Evolutionary conservation across 2,888 invertebrate genomes (phyloP).

Genomic region (Opisthograptis luteolata): DNA sequence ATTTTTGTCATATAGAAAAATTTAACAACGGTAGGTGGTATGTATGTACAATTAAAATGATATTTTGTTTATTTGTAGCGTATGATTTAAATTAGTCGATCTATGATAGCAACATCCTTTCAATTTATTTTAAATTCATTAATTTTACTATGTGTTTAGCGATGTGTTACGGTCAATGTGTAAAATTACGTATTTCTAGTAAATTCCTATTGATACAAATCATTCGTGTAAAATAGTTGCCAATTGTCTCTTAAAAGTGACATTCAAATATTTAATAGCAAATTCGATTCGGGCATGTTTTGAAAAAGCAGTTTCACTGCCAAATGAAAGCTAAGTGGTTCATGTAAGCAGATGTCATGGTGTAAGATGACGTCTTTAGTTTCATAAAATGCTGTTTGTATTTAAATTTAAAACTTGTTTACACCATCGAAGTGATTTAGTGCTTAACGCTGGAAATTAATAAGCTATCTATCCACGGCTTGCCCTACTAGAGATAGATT

Average conservation of each 20-base stretch:
- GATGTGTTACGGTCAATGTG: constrained; percentile 29
- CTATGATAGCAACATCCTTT: neutral
- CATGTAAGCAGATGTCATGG: no score
- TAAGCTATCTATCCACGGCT: no score
- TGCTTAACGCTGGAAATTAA: no score
- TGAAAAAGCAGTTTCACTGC: constrained; percentile 26
- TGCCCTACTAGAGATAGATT: no score
- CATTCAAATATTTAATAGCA: neutral
- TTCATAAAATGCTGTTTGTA: neutral
- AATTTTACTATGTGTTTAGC: constrained; percentile 7
- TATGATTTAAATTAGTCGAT: constrained; percentile 8
- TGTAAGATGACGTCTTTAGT: no score
- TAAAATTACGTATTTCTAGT: constrained; percentile 1
- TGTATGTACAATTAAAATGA: neutral
- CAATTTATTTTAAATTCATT: constrained; percentile 5
- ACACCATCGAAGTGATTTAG: no score
- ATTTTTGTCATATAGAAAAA: no score
- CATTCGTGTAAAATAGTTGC: no score
- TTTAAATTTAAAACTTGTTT: no score
- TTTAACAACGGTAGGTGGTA: no score
- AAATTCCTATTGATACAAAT: neutral
- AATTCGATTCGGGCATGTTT: neutral
- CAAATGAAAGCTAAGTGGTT: constrained; percentile 1
- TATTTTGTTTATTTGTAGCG: neutral
- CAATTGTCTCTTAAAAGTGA: no score